Base-by-base conservation (phyloP, 2,797 vertebrate species). In the Rhynchotus rufescens region DNA sequence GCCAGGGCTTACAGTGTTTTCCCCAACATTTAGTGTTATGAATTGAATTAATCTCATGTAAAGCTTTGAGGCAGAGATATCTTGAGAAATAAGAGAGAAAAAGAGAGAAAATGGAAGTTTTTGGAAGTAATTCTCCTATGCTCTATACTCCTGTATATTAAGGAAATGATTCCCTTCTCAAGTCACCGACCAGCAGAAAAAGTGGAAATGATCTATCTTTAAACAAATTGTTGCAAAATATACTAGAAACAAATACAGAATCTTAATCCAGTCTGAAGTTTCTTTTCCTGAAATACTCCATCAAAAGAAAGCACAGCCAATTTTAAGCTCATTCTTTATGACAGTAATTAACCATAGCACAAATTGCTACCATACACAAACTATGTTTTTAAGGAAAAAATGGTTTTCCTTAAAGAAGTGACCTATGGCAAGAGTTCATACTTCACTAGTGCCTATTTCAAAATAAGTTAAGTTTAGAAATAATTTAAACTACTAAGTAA, bases 61-160 rank as follows among this genome's bases (percentile, higher is more conserved):
- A 51, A 79, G 21, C 17, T 64, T 40, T 69, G 12, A 69, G 51
- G 32, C 15, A 83, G 54, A 45, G 62, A 16, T 67, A 6, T 26
- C 56, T 2, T 12, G 26, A 5, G 4, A 16, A 28, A 34, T 15
- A 30, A 3, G 7, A 74, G 25, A 54, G 4, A 0, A 17, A 80
- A 0, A 65, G 32, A 56, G 51, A 15, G 12, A 66, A 17, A 74
- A 21, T 44, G 10, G 13, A 78, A 71, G 2, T 23, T 12, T 64
- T 20, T 72, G 54, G 15, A 57, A 76, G n/a, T 45, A 64, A 47
- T 51, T 85, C 9, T 56, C 4, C 5, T 36, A 6, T 69, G 16
- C 34, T 4, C 6, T 14, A 5, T 12, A 17, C 34, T 30, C 25
- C 5, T 10, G 2, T 23, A 6, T 8, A 36, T 25, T 15, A 76